These are phyloP conservation scores for Lumbricus terrestris DNA, from an alignment of 2,888 invertebrate species.

Conservation along the genomic window DNA sequence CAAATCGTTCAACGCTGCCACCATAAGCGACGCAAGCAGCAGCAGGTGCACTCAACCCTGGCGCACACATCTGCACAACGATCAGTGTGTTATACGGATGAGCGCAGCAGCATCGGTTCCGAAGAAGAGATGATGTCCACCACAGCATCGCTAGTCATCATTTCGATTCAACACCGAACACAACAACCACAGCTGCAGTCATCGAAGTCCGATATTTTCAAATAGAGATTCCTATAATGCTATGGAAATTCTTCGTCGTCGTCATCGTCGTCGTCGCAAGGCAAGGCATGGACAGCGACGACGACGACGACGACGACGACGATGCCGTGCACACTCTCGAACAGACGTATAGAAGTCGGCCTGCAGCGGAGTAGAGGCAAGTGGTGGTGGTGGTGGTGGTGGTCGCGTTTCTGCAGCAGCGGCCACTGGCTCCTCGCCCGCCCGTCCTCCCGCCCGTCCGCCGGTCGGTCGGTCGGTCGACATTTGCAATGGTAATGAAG, in stretches of 20 bases:
- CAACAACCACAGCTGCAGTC: too few relatives aligned
- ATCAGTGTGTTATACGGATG: background rate
- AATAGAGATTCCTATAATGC: background rate
- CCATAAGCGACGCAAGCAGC: background rate
- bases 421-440: background rate
- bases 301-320: too few relatives aligned
- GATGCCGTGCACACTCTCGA: background rate
- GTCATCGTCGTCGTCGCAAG: background rate
- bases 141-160: background rate
- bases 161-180: too few relatives aligned
- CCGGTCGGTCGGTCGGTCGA: background rate
- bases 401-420: background rate
- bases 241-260: background rate
- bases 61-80: background rate
- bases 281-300: background rate
- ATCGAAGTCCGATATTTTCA: background rate
- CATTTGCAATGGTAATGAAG: conserved; percentile 16
- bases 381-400: background rate
- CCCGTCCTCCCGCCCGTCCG: background rate
- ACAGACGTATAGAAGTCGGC: background rate
- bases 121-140: too few relatives aligned
- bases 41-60: background rate
- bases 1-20: background rate
- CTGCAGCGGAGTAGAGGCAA: conserved; percentile 3
- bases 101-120: background rate